Evolutionary conservation across 2,888 invertebrate species (phyloP), one percentile per base, ranked within the genome.

Genomic region (Drosophila subquinaria): DNA sequence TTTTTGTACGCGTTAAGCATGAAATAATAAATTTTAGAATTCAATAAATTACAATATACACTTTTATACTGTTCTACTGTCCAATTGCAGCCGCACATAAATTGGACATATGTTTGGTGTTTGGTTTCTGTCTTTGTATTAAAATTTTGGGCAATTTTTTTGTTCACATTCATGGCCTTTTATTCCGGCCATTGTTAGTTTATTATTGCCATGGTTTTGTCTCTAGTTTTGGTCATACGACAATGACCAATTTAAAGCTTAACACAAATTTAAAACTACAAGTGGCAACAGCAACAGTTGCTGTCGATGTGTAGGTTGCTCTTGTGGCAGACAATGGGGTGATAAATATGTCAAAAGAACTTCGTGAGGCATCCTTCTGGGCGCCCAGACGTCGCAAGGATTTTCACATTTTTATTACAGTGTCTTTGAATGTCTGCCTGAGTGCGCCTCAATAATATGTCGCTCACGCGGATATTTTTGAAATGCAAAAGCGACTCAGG

Each of bases 41-140:
- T 85, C 81, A 80, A 88, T 83, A 85, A 87, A 81, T 84, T 78
- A 78, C 73, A 66, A 75, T 81, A 79, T 72, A 73, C 76, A 79
- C 61, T 57, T 65, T 8, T 30, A 27, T 43, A 47, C 15, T 52
- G 4, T 70, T n/a, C 27, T 52, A 62, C 47, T 38, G 47, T 10
- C 8, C 62, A 62, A 53, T 33, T 48, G 13, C 42, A 2, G 6
- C 17, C 20, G 30, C 55, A 60, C 38, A 43, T 20, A 38, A 74
- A 15, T 38, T 52, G 45, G n/a, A 35, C 62, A 76, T 60, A 43
- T 76, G 68, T 62, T 68, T 67, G 67, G 35, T 38, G 56, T 64
- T 64, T 53, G 61, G 30, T 47, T 62, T 38, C n/a, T 8, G 40
- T 11, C 40, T 48, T 35, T 60, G 17, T 51, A 53, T 69, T 51